Evolutionary conservation across 37 sponge, comb jelly and placozoan species (phyloP).

Genomic region (Bolinopsis microptera): DNA sequence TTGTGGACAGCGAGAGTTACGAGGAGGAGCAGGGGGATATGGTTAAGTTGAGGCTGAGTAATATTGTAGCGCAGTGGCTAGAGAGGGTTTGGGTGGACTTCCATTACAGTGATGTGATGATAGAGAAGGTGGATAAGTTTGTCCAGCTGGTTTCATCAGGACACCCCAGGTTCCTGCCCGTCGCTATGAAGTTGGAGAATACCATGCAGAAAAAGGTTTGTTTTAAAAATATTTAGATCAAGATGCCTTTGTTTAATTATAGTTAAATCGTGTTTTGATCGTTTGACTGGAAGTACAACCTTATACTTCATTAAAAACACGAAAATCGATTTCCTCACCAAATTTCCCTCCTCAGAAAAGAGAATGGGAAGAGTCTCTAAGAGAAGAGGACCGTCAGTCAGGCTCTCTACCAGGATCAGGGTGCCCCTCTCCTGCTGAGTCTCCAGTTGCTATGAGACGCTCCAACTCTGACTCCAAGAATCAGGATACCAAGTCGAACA

Average conservation of each 20-base stretch:
- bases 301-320: neutral
- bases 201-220: constrained; percentile 32
- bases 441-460: neutral
- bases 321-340: neutral
- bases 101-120: constrained; percentile 44
- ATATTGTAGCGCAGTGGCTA: constrained; percentile 58
- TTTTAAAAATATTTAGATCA: too few relatives aligned
- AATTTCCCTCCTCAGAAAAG: neutral
- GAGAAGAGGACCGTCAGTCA: constrained; percentile 20
- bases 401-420: constrained; percentile 56
- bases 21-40: constrained; percentile 48
- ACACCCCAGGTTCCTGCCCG: constrained; percentile 48
- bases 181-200: constrained; percentile 49
- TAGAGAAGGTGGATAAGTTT: constrained; percentile 42
- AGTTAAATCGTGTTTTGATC: too few relatives aligned
- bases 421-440: constrained; percentile 36
- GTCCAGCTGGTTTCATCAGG: constrained; percentile 26
- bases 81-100: constrained; percentile 64
- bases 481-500: neutral
- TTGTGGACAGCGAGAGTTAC: constrained; percentile 10
- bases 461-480: constrained; percentile 29
- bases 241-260: too few relatives aligned
- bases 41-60: constrained; percentile 43
- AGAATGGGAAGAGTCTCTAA: constrained; percentile 62
- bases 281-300: neutral